These are phyloP conservation scores for Botia kubotai DNA, from an alignment of 2,797 vertebrate species.

Conservation along the genomic window DNA sequence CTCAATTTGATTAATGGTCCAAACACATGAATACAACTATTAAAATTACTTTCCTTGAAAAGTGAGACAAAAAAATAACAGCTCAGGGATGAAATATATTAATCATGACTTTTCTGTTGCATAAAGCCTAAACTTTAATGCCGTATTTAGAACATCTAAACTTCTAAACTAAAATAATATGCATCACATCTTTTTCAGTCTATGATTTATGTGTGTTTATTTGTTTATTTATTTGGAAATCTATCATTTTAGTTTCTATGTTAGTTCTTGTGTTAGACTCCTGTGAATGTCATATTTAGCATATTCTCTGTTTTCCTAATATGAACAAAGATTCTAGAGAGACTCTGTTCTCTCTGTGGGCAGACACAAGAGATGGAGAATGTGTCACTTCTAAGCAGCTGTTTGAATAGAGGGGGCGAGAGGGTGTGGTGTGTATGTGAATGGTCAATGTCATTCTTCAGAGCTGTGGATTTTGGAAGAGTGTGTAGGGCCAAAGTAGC, in stretches of 20 bases:
- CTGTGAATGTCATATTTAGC: not conserved
- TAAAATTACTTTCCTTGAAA: slow-evolving; percentile 75
- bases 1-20: slow-evolving; percentile 81
- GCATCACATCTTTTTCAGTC: not conserved
- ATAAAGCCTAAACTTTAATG: slow-evolving; percentile 43
- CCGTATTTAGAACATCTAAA: not conserved
- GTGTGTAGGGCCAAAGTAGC: slow-evolving; percentile 76
- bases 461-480: slow-evolving; percentile 25
- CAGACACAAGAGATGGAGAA: slow-evolving; percentile 20
- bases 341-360: not conserved
- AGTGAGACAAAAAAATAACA: slow-evolving; percentile 61
- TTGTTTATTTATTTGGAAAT: not conserved
- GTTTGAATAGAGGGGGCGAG: slow-evolving; percentile 29
- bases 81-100: slow-evolving; percentile 70
- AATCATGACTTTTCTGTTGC: slow-evolving; percentile 63
- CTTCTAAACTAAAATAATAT: not conserved
- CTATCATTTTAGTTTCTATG: not conserved
- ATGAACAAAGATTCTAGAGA: not conserved
- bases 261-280: not conserved
- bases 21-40: slow-evolving; percentile 82
- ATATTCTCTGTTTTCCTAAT: slow-evolving; percentile 5
- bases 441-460: slow-evolving; percentile 24
- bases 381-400: slow-evolving; percentile 46
- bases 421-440: not conserved
- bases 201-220: not conserved